Conservation (phyloP, 2,888 invertebrate genomes). For the Ochropleura plecta region DNA sequence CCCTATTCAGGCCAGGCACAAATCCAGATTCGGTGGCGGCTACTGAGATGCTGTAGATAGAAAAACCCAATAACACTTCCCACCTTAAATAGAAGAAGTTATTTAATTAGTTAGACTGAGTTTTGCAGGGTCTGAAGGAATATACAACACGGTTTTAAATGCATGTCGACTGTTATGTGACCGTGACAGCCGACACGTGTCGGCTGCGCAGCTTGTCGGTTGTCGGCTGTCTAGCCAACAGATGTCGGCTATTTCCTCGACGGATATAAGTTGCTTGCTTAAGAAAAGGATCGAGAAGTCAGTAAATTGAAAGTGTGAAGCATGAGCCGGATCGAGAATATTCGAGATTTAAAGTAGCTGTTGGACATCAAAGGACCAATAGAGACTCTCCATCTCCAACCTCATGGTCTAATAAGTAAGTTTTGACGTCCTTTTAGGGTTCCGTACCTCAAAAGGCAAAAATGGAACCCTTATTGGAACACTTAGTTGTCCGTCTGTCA, state of each 20-base stretch:
- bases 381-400: background rate
- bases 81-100: background rate
- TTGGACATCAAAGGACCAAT: background rate
- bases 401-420: no score
- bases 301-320: background rate
- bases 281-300: background rate
- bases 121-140: background rate
- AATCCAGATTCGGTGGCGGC: no score
- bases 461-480: no score
- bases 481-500: no score
- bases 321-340: background rate
- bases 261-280: background rate
- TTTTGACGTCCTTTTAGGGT: no score
- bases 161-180: no score
- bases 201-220: conserved; percentile 1
- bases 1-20: no score
- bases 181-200: background rate
- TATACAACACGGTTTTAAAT: background rate
- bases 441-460: no score
- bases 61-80: no score
- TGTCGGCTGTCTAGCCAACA: background rate
- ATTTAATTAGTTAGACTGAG: background rate
- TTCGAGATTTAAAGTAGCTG: background rate
- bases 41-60: no score
- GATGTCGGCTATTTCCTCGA: background rate